Evolutionary conservation across 2,888 invertebrate species (phyloP), one percentile per base, ranked within the genome.

Genomic region (Drosophila leonis): DNA sequence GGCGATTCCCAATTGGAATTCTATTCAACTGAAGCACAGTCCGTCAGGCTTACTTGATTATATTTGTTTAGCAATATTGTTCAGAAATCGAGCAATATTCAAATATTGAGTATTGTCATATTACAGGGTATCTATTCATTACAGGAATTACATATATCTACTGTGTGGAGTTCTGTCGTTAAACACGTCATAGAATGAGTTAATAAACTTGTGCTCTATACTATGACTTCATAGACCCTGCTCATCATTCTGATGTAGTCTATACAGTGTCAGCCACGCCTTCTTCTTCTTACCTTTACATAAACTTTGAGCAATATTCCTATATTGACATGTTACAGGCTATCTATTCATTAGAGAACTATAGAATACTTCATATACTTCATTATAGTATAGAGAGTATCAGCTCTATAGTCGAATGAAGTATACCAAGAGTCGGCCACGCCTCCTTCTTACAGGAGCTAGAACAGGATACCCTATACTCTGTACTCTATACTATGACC

Each of bases 1-100:
- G 9, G 24, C 35, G 8, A 27, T 15, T 31, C 5, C 12, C 24
- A n/a, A 57, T 57, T 57, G 44, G 42, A 15, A 56, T 42, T 56
- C 20, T 6, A 42, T 42, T 10, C 10, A 42, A 42, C n/a, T 9
- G 35, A 20, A 9, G 0, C 18, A 18, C 12, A 41, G 13, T 9
- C 29, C 9, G 18, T 15, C 18, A 39, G n/a, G 29, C n/a, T 31
- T 41, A 39, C 27, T 39, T n/a, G 37, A 39, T 39, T 54, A 15
- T 37, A n/a, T 37, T 52, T 24, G 24, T 8, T 7, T 20, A 20
- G 7, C 42, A 44, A 24, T 44, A 13, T 24, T 20, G 4, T 41
- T 13, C 44, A 44, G 8, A 4, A 27, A 46, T 8, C 8, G 7
- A 39, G n/a, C 15, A 15, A n/a, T 20, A 20, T 20, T 9, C 10